Base-by-base conservation (phyloP, 2,888 invertebrate species). In the Thera britannica region DNA sequence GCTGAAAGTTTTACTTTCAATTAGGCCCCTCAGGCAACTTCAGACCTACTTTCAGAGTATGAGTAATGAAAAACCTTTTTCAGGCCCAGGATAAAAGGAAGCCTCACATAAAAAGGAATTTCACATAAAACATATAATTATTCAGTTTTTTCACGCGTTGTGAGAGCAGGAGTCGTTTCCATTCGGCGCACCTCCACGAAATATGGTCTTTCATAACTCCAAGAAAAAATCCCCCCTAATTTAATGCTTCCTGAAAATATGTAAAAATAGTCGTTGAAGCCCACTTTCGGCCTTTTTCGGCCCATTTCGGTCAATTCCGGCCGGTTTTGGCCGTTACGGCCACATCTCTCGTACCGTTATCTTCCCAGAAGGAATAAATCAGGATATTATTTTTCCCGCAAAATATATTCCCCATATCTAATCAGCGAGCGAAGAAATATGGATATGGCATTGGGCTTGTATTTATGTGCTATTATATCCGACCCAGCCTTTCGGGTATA, bases 331-430 rank as follows among this genome's bases (percentile, higher is more conserved):
- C 87, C 87, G 88, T 90, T 89, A 90, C 78, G 84, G 80, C 83
- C 83, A 84, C 87, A 88, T 90, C 90, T 83, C 83, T 83, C 81
- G 80, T 77, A 73, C 84, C 88, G 87, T 88, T 91, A 91, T 92
- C 92, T 88, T 79, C 82, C 85, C 83, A 82, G 80, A 79, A 79
- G 80, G 83, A 85, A 92, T 92, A 90, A 90, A 92, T 92, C 90
- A 89, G 82, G 86, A 84, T 89, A 89, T 90, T 90, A 90, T 90
- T 89, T 88, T 86, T 80, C 83, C 82, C 78, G 83, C 83, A 80
- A 86, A 86, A 89, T 90, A 90, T 88, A 88, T 88, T 89, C 84
- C 85, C 85, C 89, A 86, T 91, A 92, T 90, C 90, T 91, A 90
- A 92, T 92, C 90, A 90, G 87, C 79, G 82, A 76, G 82, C 77